Conservation (phyloP, 2,113 vertebrate genomes). For the Nibea albiflora region DNA sequence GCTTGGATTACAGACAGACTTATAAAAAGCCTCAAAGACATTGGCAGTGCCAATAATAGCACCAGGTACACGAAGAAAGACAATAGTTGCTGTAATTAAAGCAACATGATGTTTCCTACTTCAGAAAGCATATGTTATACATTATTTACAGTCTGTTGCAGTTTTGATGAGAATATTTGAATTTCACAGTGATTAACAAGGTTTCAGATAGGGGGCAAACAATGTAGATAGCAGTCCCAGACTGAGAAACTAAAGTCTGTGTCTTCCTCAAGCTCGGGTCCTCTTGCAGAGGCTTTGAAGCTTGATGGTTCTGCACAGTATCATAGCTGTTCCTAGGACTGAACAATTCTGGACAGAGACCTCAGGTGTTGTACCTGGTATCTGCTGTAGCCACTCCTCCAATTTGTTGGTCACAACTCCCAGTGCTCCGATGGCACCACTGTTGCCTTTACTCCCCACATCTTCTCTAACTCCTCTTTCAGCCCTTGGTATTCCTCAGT, state of each 20-base stretch:
- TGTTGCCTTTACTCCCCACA: too few relatives aligned
- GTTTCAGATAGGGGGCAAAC: neutral
- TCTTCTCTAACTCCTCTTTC: too few relatives aligned
- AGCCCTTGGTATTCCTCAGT: too few relatives aligned
- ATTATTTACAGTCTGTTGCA: slow-evolving; percentile 1
- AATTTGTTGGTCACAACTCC: too few relatives aligned
- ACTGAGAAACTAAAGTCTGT: neutral
- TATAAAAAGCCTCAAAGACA: slow-evolving; percentile 16
- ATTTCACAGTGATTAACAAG: neutral
- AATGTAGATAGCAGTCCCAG: neutral
- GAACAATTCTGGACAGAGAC: too few relatives aligned
- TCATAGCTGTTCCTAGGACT: too few relatives aligned
- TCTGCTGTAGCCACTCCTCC: too few relatives aligned
- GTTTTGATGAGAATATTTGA: neutral
- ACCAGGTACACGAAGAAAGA: neutral
- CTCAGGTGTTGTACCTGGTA: too few relatives aligned
- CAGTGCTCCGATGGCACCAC: too few relatives aligned
- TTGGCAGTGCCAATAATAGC: slow-evolving; percentile 18
- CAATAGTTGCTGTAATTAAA: slow-evolving; percentile 5
- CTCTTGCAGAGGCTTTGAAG: too few relatives aligned
- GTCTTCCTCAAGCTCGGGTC: too few relatives aligned
- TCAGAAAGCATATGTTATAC: neutral
- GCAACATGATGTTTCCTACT: neutral
- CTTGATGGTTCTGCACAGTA: too few relatives aligned
- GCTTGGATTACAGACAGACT: neutral